Percentiles rank a stretch among this genome's conserved stretches.
These are phyloP conservation scores for Semaprochilodus insignis DNA, from an alignment of 2,797 vertebrate genomes.

Conservation along the genomic window DNA sequence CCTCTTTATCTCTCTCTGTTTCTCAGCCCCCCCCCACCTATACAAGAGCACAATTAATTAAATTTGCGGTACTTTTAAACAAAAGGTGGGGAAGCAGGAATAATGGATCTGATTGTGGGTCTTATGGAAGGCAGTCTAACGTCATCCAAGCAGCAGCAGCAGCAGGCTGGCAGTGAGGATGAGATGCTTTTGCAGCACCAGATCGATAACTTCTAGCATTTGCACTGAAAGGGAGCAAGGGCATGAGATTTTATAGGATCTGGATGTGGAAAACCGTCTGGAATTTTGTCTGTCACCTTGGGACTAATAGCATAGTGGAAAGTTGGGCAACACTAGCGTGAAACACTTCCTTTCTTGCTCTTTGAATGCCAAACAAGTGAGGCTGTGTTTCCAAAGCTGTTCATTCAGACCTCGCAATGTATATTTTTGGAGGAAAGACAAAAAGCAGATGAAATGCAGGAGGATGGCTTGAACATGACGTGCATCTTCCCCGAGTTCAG, in stretches of 20 bases:
- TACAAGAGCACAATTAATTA: conserved; percentile 59
- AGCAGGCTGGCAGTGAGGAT: conserved; percentile 13
- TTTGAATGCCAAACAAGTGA: background rate
- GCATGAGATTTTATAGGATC: background rate
- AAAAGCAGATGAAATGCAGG: background rate
- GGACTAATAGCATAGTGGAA: conserved; percentile 8
- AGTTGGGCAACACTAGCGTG: conserved; percentile 5
- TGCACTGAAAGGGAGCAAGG: background rate
- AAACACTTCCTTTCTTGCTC: background rate
- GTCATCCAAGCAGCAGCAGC: conserved; percentile 28
- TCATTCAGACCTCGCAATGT: background rate
- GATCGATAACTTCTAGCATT: conserved; percentile 23
- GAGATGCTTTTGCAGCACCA: conserved; percentile 9
- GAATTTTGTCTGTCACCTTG: conserved; percentile 9
- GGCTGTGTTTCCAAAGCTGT: background rate
- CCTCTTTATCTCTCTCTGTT: conserved; percentile 8
- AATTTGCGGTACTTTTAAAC: conserved; percentile 58
- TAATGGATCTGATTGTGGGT: conserved; percentile 63
- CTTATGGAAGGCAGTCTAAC: conserved; percentile 30
- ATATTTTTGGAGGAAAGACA: background rate
- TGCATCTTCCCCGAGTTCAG: background rate
- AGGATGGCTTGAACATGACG: background rate
- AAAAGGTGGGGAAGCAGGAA: conserved; percentile 49
- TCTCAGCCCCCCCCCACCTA: conserved; percentile 35
- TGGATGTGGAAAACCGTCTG: conserved; percentile 12